phyloP scores from a whole-genome alignment of 1,140 invertebrate genomes.

The Ceratitis capitata region DNA sequence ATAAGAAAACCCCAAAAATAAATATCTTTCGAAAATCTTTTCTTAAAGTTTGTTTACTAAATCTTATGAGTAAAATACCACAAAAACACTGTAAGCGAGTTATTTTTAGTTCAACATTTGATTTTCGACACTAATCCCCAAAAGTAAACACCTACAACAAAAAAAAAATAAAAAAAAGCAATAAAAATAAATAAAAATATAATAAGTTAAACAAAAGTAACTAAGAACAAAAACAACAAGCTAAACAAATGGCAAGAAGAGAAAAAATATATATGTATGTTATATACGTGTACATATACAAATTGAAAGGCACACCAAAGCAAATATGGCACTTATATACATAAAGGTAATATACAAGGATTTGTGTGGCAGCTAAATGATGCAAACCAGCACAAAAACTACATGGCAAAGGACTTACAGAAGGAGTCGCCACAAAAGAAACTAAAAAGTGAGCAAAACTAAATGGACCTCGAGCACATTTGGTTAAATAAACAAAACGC shows the following conservation, averaged over 20 bases:
- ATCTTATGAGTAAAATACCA: neutral
- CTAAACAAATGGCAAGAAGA: too few species aligned
- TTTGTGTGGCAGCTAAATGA: neutral
- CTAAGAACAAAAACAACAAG: neutral
- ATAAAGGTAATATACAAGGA: neutral
- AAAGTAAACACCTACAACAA: neutral
- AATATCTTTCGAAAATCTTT: neutral
- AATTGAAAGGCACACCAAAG: neutral
- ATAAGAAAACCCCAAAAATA: neutral
- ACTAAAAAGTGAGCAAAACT: neutral
- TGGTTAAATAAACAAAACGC: slow-evolving; percentile 1
- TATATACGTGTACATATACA: neutral
- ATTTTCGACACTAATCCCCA: neutral
- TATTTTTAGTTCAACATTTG: neutral
- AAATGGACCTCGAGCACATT: neutral
- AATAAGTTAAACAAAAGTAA: neutral
- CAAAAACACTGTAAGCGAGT: neutral
- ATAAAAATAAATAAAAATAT: neutral
- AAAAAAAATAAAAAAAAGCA: neutral
- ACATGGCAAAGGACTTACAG: neutral
- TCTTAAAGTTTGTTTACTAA: neutral
- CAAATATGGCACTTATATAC: neutral
- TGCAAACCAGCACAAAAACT: neutral
- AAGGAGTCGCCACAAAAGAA: neutral
- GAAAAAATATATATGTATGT: too few species aligned